These are phyloP conservation scores for Halictus rubicundus DNA, from an alignment of 1,140 invertebrate species.

Conservation along the genomic window DNA sequence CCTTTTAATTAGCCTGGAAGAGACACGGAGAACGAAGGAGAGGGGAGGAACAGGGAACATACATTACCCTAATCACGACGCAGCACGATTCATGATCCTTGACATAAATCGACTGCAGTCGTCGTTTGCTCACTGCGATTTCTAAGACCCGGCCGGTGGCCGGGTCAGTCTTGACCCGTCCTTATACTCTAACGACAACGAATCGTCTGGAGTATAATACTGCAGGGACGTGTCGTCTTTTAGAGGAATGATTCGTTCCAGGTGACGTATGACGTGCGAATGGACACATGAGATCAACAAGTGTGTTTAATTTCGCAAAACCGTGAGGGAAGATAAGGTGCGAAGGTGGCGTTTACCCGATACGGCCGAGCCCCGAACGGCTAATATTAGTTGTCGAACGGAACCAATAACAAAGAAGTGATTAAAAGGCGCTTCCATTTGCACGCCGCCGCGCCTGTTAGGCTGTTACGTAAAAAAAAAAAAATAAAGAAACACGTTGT, in stretches of 20 bases:
- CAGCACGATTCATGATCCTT: background rate
- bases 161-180: background rate
- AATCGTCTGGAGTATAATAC: too few relatives aligned
- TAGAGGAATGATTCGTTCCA: too few relatives aligned
- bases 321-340: background rate
- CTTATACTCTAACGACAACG: background rate
- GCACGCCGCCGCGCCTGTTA: conserved; percentile 27
- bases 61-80: conserved; percentile 32
- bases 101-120: background rate
- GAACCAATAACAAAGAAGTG: conserved; percentile 45
- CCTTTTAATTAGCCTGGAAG: conserved; percentile 28
- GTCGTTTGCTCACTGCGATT: background rate
- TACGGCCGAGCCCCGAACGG: conserved; percentile 35
- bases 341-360: conserved; percentile 43
- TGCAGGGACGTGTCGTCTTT: too few relatives aligned
- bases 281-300: background rate
- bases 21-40: too few relatives aligned
- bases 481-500: background rate
- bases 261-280: background rate
- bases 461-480: conserved; percentile 15
- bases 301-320: conserved; percentile 3
- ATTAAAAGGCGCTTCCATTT: conserved; percentile 48
- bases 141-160: background rate
- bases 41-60: too few relatives aligned
- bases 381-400: conserved; percentile 53